A percentile compares a stretch with the other conserved stretches of the same genome.
Evolutionary conservation across 1,140 invertebrate genomes (phyloP).

Genomic region (Batillaria attramentaria): DNA sequence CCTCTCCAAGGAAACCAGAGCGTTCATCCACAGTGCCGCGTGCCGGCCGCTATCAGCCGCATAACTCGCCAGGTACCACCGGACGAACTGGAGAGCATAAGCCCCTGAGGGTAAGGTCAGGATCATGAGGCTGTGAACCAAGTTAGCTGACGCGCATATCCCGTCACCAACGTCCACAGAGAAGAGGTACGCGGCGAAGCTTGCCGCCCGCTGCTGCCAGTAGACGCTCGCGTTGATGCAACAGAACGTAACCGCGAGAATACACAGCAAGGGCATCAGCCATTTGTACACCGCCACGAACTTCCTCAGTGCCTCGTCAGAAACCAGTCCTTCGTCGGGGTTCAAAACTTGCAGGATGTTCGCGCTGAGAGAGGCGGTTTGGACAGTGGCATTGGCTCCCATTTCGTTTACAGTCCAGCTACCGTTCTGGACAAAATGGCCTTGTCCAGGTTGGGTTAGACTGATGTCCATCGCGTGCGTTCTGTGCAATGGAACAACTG

Average conservation of each 20-base stretch:
- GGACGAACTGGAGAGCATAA: not conserved
- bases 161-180: conserved; percentile 9
- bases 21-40: conserved; percentile 10
- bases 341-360: no score
- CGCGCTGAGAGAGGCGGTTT: no score
- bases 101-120: not conserved
- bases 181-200: not conserved
- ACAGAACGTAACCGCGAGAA: not conserved
- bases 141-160: not conserved
- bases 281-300: not conserved
- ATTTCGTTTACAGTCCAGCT: no score
- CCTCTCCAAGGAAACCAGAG: not conserved
- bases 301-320: not conserved
- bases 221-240: conserved; percentile 1
- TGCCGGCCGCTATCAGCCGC: not conserved
- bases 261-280: conserved; percentile 16
- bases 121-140: not conserved
- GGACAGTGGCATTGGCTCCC: no score
- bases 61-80: conserved; percentile 21
- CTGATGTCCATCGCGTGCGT: no score
- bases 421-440: no score
- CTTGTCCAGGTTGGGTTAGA: no score
- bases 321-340: not conserved
- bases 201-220: conserved; percentile 20
- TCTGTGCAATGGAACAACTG: no score